Conservation (phyloP, 2,113 vertebrate species). For the Chroicocephalus ridibundus region DNA sequence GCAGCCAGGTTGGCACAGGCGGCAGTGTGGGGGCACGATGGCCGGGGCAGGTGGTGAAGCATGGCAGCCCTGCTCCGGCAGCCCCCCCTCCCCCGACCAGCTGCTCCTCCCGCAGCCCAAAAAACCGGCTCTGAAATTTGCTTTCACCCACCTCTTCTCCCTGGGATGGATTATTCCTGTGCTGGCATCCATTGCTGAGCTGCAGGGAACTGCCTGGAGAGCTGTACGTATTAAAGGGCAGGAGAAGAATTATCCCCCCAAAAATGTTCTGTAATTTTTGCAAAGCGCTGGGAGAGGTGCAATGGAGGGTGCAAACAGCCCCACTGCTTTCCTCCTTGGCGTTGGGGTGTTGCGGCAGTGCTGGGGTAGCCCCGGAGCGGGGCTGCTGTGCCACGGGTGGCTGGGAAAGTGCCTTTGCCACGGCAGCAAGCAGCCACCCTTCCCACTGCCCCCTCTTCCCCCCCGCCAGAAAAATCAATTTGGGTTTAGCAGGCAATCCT, state of each 20-base stretch:
- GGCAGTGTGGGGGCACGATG: accelerated
- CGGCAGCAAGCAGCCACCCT: not conserved
- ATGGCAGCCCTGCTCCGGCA: accelerated
- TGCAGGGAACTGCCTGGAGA: not conserved
- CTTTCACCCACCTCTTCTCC: not conserved
- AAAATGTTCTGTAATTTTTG: not conserved
- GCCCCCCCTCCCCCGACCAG: no score
- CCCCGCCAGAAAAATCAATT: not conserved
- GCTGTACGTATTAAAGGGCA: not conserved
- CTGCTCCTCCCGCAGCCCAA: not conserved
- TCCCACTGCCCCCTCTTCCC: not conserved
- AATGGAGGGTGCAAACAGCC: not conserved
- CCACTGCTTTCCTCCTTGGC: not conserved
- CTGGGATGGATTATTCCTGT: not conserved
- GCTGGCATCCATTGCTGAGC: not conserved
- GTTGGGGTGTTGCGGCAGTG: accelerated
- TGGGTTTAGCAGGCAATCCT: not conserved
- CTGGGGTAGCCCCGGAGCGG: accelerated
- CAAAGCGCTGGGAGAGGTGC: not conserved
- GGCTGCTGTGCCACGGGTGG: accelerated
- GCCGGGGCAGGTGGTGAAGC: not conserved
- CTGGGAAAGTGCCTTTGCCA: not conserved
- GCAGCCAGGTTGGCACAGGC: not conserved
- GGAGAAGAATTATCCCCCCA: not conserved
- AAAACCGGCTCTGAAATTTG: not conserved